Base-by-base conservation (phyloP, 2,888 invertebrate species). In the Synergus itoensis region DNA sequence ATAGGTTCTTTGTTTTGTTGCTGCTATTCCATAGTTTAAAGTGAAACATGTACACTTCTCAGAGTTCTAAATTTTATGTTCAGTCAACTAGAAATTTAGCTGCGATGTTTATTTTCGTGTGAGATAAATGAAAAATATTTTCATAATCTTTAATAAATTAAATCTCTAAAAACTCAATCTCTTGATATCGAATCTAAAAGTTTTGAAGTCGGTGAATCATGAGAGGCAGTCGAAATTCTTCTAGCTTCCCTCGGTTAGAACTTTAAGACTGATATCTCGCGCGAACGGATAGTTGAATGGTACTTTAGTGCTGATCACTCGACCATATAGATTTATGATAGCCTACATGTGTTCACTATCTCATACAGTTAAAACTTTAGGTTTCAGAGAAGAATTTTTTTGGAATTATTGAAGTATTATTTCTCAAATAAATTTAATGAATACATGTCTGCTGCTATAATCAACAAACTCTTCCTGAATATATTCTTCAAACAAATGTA, bases 1-100 rank as follows among this genome's bases (percentile, higher is more conserved):
- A 53, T n/a, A 67, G 18, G 43, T 67, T 43, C 65, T 67, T 67
- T 67, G 65, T 67, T 67, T 67, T 67, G 7, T 14, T 21, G 21
- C 41, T 40, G 65, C 18, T 43, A 67, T 67, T 45, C 43, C 36
- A 40, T 36, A 7, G 14, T 63, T 63, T 40, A 16, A 18, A 43
- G 12, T 11, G 18, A 43, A 67, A n/a, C 21, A 41, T 18, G n/a
- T 43, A 36, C 18, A 16, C 18, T n/a, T 45, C 43, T 45, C 11
- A 4, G 43, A 45, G 21, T 43, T 67, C 43, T 14, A 14, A 21
- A 67, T 67, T 41, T 4, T 5, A 48, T 4, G 4, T 48, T 48
- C 16, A 48, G 16, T 7, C 18, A 18, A 18, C 18, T 18, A 57
- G 18, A 0, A 53, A 9, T 57, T 18, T 18, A 18, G 9, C 36